phyloP scores from a whole-genome alignment of 2,888 invertebrate species.

The Neoascia interrupta region DNA sequence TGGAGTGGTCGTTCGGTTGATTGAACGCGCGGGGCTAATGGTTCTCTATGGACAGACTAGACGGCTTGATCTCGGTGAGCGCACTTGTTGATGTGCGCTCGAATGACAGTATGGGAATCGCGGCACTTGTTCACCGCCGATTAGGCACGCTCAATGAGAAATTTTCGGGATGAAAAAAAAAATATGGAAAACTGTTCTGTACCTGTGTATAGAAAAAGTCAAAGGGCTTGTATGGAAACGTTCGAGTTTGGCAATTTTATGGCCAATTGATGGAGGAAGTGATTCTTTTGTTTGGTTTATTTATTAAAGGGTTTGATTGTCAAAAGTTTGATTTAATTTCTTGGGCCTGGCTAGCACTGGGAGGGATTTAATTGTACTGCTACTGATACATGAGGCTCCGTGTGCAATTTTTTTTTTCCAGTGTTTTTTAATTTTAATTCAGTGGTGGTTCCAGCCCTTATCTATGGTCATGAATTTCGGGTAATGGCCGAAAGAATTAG shows the following conservation, averaged over 20 bases:
- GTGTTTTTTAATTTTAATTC: too few relatives aligned
- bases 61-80: constrained; percentile 13
- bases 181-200: constrained; percentile 41
- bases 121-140: constrained; percentile 62
- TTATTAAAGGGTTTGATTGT: constrained; percentile 12
- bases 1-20: constrained; percentile 67
- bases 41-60: neutral
- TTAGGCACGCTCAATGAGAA: constrained; percentile 33
- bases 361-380: too few relatives aligned
- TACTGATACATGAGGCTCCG: too few relatives aligned
- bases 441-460: too few relatives aligned
- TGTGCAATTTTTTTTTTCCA: too few relatives aligned
- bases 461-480: too few relatives aligned
- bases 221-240: too few relatives aligned
- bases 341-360: constrained; percentile 2
- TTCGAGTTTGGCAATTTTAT: constrained; percentile 40
- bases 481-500: too few relatives aligned
- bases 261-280: constrained; percentile 50
- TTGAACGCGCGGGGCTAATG: constrained; percentile 35
- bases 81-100: constrained; percentile 59
- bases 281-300: constrained; percentile 20
- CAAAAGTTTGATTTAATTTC: constrained; percentile 9
- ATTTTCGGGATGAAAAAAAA: constrained; percentile 19
- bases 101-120: constrained; percentile 42
- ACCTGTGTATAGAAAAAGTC: constrained; percentile 18